These are phyloP conservation scores for Synodontis membranacea DNA, from an alignment of 2,113 vertebrate genomes.

Conservation along the genomic window DNA sequence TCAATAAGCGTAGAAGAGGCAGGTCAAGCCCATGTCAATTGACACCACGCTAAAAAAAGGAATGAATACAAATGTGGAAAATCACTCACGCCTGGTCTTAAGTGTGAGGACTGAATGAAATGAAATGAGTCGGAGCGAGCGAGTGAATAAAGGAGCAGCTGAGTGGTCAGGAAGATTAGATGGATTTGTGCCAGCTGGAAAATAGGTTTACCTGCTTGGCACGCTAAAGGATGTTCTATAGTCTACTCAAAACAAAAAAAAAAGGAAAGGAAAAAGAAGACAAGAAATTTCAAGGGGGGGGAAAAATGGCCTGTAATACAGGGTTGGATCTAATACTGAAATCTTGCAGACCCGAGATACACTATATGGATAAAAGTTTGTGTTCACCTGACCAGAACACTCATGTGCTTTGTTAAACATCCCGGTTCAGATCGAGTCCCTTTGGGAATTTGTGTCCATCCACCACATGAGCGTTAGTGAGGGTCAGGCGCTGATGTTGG, in stretches of 20 bases:
- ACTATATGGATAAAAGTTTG: too few species aligned
- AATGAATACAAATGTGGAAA: neutral
- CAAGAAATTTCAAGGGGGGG: neutral
- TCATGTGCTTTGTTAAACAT: too few species aligned
- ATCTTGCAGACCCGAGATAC: neutral
- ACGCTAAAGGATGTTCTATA: neutral
- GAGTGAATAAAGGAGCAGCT: neutral
- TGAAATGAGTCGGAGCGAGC: neutral
- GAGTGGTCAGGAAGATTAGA: constrained; percentile 18
- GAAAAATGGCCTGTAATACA: neutral
- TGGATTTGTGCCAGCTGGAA: neutral
- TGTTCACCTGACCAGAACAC: too few species aligned
- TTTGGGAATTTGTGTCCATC: too few species aligned
- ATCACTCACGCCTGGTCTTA: neutral
- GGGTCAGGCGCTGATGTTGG: too few species aligned
- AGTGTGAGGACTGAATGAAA: neutral
- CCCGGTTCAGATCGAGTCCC: too few species aligned
- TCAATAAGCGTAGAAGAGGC: neutral
- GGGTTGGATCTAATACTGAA: neutral
- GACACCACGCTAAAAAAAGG: neutral
- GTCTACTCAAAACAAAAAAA: neutral
- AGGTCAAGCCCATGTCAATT: neutral
- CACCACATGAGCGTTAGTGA: too few species aligned
- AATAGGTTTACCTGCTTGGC: neutral
- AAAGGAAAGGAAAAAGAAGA: neutral